phyloP scores from a whole-genome alignment of 2,888 invertebrate species.

The Idaea biselata region DNA sequence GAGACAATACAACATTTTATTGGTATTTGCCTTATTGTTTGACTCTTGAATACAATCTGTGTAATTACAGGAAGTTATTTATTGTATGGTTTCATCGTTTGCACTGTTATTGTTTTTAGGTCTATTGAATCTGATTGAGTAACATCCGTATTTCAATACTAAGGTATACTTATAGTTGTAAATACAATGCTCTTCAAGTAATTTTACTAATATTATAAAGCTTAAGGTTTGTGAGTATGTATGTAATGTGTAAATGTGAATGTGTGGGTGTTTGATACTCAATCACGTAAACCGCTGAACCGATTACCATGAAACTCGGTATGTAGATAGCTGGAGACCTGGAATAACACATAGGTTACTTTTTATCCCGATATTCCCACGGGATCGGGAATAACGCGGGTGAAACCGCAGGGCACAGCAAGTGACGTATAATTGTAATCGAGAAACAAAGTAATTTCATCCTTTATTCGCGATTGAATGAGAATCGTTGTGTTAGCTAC shows the following conservation, averaged over 20 bases:
- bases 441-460: not conserved
- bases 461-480: not conserved
- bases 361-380: no score
- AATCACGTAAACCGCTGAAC: no score
- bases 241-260: no score
- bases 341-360: no score
- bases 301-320: no score
- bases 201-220: no score
- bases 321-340: no score
- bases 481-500: no score
- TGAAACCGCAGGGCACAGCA: no score
- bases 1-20: conserved; percentile 8
- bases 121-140: not conserved
- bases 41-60: conserved; percentile 1
- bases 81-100: not conserved
- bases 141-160: not conserved
- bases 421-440: not conserved
- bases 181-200: not conserved
- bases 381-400: no score
- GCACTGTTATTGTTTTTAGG: not conserved
- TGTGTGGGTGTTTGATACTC: no score
- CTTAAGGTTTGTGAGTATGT: no score
- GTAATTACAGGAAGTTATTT: conserved; percentile 2
- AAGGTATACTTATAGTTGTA: not conserved
- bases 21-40: conserved; percentile 9